Conservation (phyloP, 2,113 vertebrate species). For the Sula dactylatra region DNA sequence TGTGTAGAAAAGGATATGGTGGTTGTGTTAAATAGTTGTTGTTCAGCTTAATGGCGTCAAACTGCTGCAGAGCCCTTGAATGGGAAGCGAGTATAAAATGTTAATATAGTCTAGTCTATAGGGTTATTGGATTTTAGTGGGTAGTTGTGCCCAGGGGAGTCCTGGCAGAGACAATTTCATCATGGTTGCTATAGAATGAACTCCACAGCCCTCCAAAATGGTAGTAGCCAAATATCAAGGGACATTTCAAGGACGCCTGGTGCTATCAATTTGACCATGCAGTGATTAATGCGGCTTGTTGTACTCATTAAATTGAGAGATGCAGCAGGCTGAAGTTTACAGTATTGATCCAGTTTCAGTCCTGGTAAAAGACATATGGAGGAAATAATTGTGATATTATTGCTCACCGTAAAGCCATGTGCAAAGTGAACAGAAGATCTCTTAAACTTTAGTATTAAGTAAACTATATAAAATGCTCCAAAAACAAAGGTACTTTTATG, state of each 20-base stretch:
- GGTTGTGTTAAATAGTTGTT: not conserved
- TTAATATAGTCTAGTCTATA: not conserved
- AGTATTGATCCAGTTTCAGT: slow-evolving; percentile 1
- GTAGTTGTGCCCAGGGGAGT: not conserved
- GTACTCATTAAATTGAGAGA: not conserved
- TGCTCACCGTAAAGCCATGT: not conserved
- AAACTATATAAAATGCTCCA: not conserved
- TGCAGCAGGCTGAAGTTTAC: not conserved
- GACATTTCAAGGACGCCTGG: not conserved
- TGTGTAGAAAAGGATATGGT: not conserved
- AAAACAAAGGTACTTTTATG: not conserved
- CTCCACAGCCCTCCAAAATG: not conserved
- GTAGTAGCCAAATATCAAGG: not conserved
- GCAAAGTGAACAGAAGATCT: not conserved
- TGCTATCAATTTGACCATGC: not conserved
- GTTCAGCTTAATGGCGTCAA: not conserved
- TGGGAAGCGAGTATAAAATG: not conserved
- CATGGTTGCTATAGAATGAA: not conserved
- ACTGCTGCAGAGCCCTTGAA: not conserved
- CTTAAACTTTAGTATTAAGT: not conserved
- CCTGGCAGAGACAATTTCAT: not conserved
- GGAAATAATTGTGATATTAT: not conserved
- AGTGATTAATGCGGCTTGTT: not conserved
- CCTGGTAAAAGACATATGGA: not conserved
- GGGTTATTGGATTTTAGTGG: not conserved